Conservation (phyloP, 2,888 invertebrate genomes). For the Exocentrus adspersus region DNA sequence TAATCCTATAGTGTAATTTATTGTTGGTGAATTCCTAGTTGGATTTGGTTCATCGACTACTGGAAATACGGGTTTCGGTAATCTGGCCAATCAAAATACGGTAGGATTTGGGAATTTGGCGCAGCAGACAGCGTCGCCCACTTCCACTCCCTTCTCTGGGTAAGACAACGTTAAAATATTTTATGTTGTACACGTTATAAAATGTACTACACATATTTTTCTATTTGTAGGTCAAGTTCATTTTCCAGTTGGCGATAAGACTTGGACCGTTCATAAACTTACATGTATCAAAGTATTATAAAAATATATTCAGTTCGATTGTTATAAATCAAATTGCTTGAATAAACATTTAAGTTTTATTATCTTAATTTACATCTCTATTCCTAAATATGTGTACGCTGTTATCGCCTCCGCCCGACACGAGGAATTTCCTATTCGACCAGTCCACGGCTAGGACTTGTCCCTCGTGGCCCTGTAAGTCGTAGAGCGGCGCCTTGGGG, state of each 20-base stretch:
- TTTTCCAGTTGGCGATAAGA: slow-evolving; percentile 62
- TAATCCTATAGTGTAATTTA: not conserved
- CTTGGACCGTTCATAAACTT: not conserved
- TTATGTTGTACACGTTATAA: not conserved
- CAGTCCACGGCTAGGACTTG: slow-evolving; percentile 94
- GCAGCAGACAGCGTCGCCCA: slow-evolving; percentile 64
- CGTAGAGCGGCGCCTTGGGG: slow-evolving; percentile 90
- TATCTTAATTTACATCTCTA: slow-evolving; percentile 44
- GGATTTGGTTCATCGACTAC: slow-evolving; percentile 64
- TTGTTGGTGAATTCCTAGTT: slow-evolving; percentile 40
- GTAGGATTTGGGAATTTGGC: slow-evolving; percentile 73
- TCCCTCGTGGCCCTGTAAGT: slow-evolving; percentile 92
- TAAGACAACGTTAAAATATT: slow-evolving; percentile 42
- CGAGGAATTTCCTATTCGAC: slow-evolving; percentile 85
- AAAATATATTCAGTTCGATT: too few relatives aligned
- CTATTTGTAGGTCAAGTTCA: slow-evolving; percentile 59
- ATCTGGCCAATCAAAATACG: slow-evolving; percentile 71
- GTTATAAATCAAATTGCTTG: too few relatives aligned
- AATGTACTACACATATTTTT: not conserved
- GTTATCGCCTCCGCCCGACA: slow-evolving; percentile 95
- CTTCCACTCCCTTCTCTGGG: slow-evolving; percentile 59
- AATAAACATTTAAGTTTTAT: slow-evolving; percentile 4
- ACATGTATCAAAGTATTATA: too few relatives aligned
- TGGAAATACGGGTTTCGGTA: slow-evolving; percentile 67
- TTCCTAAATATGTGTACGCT: slow-evolving; percentile 86